Evolutionary conservation across 1,140 invertebrate species (phyloP).

Genomic region (Trichomalopsis sarcophagae): DNA sequence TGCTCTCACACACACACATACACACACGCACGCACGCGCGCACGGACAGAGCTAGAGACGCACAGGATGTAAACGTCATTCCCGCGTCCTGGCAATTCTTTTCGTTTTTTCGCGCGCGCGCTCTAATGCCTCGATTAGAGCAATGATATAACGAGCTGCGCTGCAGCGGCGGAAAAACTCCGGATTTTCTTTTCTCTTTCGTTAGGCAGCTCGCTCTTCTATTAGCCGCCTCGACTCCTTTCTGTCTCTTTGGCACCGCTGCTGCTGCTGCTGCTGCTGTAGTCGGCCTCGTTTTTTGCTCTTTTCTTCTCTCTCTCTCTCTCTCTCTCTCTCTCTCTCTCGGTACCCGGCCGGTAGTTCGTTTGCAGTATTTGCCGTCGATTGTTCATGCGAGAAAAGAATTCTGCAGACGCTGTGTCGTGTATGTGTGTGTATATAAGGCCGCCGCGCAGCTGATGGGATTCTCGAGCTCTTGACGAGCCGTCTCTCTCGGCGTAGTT

Average conservation of each 20-base stretch:
- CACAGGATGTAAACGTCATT: slow-evolving; percentile 67
- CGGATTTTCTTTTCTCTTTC: background rate
- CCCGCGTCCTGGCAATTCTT: slow-evolving; percentile 25
- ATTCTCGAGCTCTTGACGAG: background rate
- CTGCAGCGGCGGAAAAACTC: background rate
- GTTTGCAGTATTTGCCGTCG: slow-evolving; percentile 1
- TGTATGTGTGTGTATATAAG: too few relatives aligned
- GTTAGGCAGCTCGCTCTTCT: background rate
- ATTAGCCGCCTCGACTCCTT: background rate
- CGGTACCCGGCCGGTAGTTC: background rate
- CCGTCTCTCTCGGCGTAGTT: background rate
- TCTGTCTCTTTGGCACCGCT: background rate
- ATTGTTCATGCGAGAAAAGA: slow-evolving; percentile 19
- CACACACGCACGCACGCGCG: too few relatives aligned
- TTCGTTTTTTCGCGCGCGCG: slow-evolving; percentile 14
- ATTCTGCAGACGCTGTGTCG: background rate
- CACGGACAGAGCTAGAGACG: background rate
- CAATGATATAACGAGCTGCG: slow-evolving; percentile 34
- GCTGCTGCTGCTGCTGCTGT: too few relatives aligned
- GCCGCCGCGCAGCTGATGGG: background rate
- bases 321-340: background rate
- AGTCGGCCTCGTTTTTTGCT: background rate
- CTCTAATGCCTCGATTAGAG: slow-evolving; percentile 29
- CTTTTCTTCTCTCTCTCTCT: background rate
- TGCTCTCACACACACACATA: slow-evolving; percentile 32